Base-by-base conservation (phyloP, 2,797 vertebrate species). In the Numenius phaeopus region DNA sequence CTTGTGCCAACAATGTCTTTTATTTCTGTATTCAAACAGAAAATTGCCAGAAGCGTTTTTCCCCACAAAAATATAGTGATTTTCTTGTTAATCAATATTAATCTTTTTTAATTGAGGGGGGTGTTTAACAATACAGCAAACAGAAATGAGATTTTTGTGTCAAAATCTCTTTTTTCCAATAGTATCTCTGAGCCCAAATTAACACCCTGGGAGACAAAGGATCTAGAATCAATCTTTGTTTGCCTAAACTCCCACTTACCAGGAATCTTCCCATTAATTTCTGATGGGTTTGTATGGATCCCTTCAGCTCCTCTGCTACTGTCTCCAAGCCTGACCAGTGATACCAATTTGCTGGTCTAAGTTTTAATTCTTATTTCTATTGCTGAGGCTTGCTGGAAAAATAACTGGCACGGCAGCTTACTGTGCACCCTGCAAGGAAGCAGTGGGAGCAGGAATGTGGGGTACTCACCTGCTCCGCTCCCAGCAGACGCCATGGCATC, bases 31-130 rank as follows among this genome's bases (percentile, higher is more conserved):
- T 89, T 94, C 75, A 57, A 83, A 59, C 40, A 75, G 62, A 90
- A 94, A 47, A 85, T 32, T 87, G 78, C 39, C 79, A 92, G 65
- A 71, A 92, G 79, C 87, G 5, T 59, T 89, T 34, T 83, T 3
- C 58, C 37, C 22, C 32, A 40, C 65, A 77, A 89, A 97, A 96
- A 96, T 61, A 93, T 1, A 91, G 72, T 71, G 69, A 81, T 94
- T 96, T 96, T 65, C 87, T 78, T 78, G 44, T 75, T 94, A 94
- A 96, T 92, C 81, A 75, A 80, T 92, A 89, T 89, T 94, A 85
- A 75, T 77, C 71, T 77, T 82, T 64, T 67, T 94, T 94, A 95
- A 93, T 57, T 79, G n/a, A 20, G 37, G 39, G 59, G 5, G 8
- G 11, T 32, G n/a, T 52, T 66, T 78, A 78, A 92, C 57, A 75